Conservation (phyloP, 1,140 invertebrate species). For the Laupala kohalensis region DNA sequence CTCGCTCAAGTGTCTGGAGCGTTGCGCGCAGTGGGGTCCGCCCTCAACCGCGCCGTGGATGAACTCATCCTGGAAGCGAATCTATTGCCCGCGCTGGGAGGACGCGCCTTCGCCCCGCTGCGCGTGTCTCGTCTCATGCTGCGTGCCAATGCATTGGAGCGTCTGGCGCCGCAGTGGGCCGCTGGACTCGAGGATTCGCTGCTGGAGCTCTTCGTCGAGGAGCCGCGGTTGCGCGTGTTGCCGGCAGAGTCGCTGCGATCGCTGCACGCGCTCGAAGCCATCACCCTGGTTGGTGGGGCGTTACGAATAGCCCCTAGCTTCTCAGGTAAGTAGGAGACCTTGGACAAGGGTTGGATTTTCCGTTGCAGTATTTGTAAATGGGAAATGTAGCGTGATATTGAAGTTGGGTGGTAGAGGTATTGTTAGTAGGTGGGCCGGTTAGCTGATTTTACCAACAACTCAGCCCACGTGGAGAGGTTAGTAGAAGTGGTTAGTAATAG, state of each 20-base stretch:
- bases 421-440: too few species aligned
- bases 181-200: slow-evolving; percentile 59
- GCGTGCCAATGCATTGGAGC: slow-evolving; percentile 65
- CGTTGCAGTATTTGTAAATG: too few species aligned
- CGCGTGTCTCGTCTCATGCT: slow-evolving; percentile 66
- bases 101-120: slow-evolving; percentile 57
- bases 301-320: slow-evolving; percentile 51
- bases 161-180: slow-evolving; percentile 45
- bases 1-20: slow-evolving; percentile 57
- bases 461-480: too few species aligned
- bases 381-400: too few species aligned
- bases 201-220: slow-evolving; percentile 70
- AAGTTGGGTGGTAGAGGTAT: too few species aligned
- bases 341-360: too few species aligned
- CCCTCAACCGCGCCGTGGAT: slow-evolving; percentile 53
- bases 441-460: too few species aligned
- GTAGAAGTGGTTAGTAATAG: too few species aligned
- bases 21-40: slow-evolving; percentile 45
- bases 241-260: slow-evolving; percentile 63
- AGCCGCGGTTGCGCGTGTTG: slow-evolving; percentile 60
- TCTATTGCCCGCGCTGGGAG: slow-evolving; percentile 63
- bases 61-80: slow-evolving; percentile 78
- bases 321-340: slow-evolving; percentile 13
- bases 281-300: slow-evolving; percentile 61
- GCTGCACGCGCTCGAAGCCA: slow-evolving; percentile 60